A percentile compares a stretch with the other conserved stretches of the same genome.
Conservation (phyloP, 2,113 vertebrate genomes). For the Mesocricetus auratus region DNA sequence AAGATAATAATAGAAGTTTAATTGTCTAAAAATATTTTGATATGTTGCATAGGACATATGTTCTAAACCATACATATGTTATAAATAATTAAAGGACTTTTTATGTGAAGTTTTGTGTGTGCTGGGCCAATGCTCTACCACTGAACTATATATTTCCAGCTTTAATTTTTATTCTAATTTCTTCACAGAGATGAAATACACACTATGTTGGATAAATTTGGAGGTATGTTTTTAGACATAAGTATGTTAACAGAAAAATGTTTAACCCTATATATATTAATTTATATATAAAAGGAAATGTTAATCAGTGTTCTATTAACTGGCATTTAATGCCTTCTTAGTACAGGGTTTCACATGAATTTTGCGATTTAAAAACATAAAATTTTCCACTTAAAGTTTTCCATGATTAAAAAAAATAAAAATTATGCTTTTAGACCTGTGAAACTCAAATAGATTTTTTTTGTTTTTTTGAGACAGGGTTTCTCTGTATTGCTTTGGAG, state of each 20-base stretch:
- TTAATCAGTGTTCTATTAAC: neutral
- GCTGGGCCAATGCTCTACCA: neutral
- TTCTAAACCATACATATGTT: conserved; percentile 4
- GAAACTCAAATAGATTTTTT: no score
- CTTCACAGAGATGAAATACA: conserved; percentile 92
- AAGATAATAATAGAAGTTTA: neutral
- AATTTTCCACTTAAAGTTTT: neutral
- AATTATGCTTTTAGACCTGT: conserved; percentile 21
- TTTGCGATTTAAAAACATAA: conserved; percentile 35
- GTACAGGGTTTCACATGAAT: neutral
- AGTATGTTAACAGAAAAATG: conserved; percentile 14
- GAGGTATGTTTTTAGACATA: conserved; percentile 86
- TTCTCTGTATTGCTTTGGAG: no score
- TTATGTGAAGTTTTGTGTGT: neutral
- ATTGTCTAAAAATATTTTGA: neutral
- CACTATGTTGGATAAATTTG: conserved; percentile 93
- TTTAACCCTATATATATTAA: conserved; percentile 13
- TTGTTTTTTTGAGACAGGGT: no score
- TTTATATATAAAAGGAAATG: neutral
- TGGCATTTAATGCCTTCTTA: neutral
- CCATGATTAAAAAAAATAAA: neutral
- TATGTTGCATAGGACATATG: neutral
- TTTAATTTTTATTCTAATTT: conserved; percentile 37
- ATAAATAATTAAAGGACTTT: neutral
- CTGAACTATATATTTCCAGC: neutral